phyloP scores from a whole-genome alignment of 2,113 vertebrate genomes.

The Todiramphus chloris region DNA sequence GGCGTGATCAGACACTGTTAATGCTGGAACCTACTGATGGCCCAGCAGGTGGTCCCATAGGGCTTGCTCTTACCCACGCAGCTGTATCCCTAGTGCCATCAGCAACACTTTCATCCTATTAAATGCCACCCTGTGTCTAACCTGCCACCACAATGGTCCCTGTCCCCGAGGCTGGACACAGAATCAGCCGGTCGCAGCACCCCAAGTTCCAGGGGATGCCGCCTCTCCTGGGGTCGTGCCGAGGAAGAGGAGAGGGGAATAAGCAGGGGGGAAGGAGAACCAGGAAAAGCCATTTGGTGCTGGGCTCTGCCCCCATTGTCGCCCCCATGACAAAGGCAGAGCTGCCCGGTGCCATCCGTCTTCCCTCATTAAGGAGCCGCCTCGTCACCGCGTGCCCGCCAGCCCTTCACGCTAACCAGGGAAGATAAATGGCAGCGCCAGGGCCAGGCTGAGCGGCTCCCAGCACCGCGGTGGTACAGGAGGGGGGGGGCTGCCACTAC shows the following conservation, averaged over 20 bases:
- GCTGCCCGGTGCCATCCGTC: conserved; percentile 39
- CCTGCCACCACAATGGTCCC: not conserved
- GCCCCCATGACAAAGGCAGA: not conserved
- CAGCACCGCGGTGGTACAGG: not conserved
- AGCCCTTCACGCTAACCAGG: conserved; percentile 28
- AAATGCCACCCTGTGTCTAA: not conserved
- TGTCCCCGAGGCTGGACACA: accelerated
- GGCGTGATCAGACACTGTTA: not conserved
- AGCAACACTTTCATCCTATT: not conserved
- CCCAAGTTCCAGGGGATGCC: accelerated
- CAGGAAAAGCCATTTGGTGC: not conserved
- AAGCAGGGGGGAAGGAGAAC: not conserved
- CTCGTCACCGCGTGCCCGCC: conserved; percentile 16
- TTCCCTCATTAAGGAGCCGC: conserved; percentile 58
- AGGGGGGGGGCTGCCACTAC: not conserved
- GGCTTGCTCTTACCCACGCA: not conserved
- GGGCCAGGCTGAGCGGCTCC: not conserved
- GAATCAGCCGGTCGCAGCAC: not conserved
- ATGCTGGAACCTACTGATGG: not conserved
- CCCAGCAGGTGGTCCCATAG: accelerated
- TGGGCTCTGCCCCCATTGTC: not conserved
- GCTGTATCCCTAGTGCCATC: not conserved
- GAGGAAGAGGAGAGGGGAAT: not conserved
- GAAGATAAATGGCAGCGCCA: conserved; percentile 42
- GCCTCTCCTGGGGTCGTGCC: not conserved